Evolutionary conservation across 2,888 invertebrate species (phyloP), one percentile per base, ranked within the genome.

Genomic region (Dolichomitus sp.): DNA sequence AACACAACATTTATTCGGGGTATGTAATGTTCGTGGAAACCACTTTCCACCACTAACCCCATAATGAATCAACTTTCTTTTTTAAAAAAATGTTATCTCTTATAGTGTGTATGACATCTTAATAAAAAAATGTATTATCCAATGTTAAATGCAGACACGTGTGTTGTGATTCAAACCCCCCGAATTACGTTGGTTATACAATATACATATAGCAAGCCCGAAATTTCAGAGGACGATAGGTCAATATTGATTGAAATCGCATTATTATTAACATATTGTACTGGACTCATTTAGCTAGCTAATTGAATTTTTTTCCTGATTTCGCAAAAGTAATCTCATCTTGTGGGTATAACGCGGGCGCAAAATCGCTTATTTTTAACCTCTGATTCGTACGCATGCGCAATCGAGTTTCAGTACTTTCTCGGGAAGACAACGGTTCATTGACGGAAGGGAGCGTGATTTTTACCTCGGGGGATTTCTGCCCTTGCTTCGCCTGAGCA

Each of bases 1-100:
- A 63, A 77, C 12, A 63, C 17, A 68, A 76, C 27, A 68, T 79
- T 79, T 65, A 69, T 69, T 50, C 52, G 59, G 4, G 33, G 37
- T 23, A 57, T n/a, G 19, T n/a, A 52, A 77, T 30, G 40, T 59
- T 23, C 57, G 23, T 3, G 59, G 12, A 61, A 68, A 45, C n/a
- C 30, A 54, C 19, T 42, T 37, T 54, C 17, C 23, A 30, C 30
- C 30, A 30, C 30, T 42, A 6, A 30, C 9, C 4, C 27, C 14
- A 27, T 9, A 30, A 11, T 12, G 14, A 59, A 45, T 4, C 14
- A 19, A 45, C 42, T 23, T 48, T 45, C 7, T 1, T 6, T 1
- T 6, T 33, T 37, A 9, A 37, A 9, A 37, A 2, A 37, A 37
- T 9, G 1, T 7, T 9, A 37, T 9, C 9, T 19, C 19, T 19